These are phyloP conservation scores for Drosophila buzzatii DNA, from an alignment of 2,888 invertebrate genomes.

Conservation along the genomic window DNA sequence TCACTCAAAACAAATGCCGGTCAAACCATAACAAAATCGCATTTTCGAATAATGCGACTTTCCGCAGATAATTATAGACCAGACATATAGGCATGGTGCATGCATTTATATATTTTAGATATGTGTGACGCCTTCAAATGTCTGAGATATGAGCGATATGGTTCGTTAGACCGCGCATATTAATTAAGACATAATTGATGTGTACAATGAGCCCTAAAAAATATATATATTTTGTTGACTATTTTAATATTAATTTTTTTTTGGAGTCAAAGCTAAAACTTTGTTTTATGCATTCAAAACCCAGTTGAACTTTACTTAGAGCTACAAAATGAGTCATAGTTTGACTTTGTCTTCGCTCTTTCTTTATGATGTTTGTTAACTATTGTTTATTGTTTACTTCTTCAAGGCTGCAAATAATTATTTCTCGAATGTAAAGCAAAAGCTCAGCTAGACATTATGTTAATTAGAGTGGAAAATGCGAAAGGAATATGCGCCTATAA, in stretches of 20 bases:
- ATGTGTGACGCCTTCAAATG: conserved; percentile 44
- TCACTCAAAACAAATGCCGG: conserved; percentile 43
- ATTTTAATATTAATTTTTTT: conserved; percentile 1
- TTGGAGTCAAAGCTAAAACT: background rate
- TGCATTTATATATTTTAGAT: background rate
- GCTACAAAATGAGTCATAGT: conserved; percentile 8
- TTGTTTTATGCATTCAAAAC: background rate
- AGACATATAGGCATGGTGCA: conserved; percentile 1
- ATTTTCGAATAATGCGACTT: conserved; percentile 47
- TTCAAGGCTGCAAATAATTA: conserved; percentile 1
- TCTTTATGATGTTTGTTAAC: conserved; percentile 4
- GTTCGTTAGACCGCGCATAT: conserved; percentile 55
- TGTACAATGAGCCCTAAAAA: conserved; percentile 33
- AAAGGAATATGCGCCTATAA: background rate
- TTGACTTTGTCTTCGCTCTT: background rate
- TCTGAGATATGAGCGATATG: conserved; percentile 46
- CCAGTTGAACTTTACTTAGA: background rate
- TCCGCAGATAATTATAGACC: conserved; percentile 50
- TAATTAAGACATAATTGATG: conserved; percentile 45
- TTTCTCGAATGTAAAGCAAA: conserved; percentile 8
- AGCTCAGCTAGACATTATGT: conserved; percentile 3
- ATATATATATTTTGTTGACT: conserved; percentile 14
- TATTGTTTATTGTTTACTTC: conserved; percentile 1
- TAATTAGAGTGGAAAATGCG: conserved; percentile 15
- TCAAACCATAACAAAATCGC: conserved; percentile 57